A percentile compares a stretch with the other conserved stretches of the same genome.
Evolutionary conservation across 2,888 invertebrate species (phyloP).

Genomic region (Shargacucullia verbasci): DNA sequence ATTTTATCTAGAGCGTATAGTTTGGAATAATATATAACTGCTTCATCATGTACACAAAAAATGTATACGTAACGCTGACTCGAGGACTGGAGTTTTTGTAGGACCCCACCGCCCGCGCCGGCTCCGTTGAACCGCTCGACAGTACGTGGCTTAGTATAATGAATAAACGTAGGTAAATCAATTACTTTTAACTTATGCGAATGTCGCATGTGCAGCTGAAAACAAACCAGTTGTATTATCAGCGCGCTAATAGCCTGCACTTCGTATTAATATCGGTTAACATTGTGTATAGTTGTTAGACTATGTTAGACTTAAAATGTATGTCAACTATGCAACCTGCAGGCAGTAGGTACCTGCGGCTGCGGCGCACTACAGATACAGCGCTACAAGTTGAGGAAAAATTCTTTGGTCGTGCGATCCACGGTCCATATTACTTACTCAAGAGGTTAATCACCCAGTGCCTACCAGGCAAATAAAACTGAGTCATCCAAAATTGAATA

Average conservation of each 20-base stretch:
- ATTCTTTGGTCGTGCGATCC: neutral
- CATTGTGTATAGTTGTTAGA: neutral
- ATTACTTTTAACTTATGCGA: conserved; percentile 1
- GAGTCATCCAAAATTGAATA: neutral
- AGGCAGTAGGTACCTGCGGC: neutral
- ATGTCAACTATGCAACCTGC: too few relatives aligned
- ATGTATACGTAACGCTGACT: neutral
- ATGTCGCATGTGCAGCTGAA: conserved; percentile 9
- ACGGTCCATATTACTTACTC: conserved; percentile 1
- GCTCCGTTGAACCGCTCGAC: neutral
- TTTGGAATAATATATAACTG: neutral
- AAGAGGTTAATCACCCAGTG: neutral
- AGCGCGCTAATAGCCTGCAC: conserved; percentile 1
- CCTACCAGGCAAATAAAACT: too few relatives aligned
- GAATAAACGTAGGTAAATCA: neutral
- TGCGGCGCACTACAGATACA: neutral
- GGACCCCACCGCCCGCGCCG: neutral
- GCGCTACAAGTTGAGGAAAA: neutral
- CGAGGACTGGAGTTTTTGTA: neutral
- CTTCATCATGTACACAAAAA: conserved; percentile 11
- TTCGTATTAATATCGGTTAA: conserved; percentile 16
- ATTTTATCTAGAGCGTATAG: conserved; percentile 1
- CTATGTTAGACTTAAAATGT: conserved; percentile 18
- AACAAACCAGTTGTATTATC: conserved; percentile 20
- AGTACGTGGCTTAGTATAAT: neutral